Percentiles rank a stretch among this genome's conserved stretches.
Conservation (phyloP, 2,888 invertebrate genomes). For the Drosophila multiciliata region DNA sequence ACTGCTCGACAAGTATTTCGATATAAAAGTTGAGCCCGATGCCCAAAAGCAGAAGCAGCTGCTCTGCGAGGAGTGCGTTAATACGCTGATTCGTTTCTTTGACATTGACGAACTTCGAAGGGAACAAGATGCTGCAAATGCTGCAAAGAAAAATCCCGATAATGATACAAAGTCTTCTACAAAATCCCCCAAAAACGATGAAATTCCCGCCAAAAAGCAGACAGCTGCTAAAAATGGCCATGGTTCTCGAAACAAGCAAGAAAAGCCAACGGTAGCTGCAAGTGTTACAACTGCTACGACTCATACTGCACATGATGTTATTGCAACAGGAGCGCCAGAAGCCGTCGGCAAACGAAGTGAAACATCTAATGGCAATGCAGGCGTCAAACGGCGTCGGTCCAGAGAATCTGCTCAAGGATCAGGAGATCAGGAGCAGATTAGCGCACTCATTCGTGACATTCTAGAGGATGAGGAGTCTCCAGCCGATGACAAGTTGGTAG, state of each 20-base stretch:
- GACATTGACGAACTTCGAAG: slow-evolving; percentile 75
- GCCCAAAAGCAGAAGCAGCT: slow-evolving; percentile 45
- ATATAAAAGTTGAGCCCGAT: slow-evolving; percentile 49
- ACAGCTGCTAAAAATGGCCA: neutral
- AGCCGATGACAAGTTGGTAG: slow-evolving; percentile 19
- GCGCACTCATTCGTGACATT: slow-evolving; percentile 58
- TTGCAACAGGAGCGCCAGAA: neutral
- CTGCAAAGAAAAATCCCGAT: neutral
- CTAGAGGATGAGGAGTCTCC: slow-evolving; percentile 46
- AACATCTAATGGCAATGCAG: neutral
- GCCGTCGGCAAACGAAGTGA: neutral
- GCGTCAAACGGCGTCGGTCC: neutral
- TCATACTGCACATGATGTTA: neutral
- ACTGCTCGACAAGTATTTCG: slow-evolving; percentile 72
- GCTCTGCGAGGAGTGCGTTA: slow-evolving; percentile 77
- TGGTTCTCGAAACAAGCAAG: neutral
- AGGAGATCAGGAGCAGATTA: slow-evolving; percentile 57
- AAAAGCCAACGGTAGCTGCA: neutral
- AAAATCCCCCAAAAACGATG: neutral
- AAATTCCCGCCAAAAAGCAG: neutral
- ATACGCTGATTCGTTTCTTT: slow-evolving; percentile 75
- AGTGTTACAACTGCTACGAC: neutral
- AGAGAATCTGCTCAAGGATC: slow-evolving; percentile 21
- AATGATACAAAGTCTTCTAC: neutral
- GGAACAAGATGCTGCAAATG: slow-evolving; percentile 43